These are phyloP conservation scores for Pyrocephalus nanus DNA, from an alignment of 2,797 vertebrate species.

Conservation along the genomic window DNA sequence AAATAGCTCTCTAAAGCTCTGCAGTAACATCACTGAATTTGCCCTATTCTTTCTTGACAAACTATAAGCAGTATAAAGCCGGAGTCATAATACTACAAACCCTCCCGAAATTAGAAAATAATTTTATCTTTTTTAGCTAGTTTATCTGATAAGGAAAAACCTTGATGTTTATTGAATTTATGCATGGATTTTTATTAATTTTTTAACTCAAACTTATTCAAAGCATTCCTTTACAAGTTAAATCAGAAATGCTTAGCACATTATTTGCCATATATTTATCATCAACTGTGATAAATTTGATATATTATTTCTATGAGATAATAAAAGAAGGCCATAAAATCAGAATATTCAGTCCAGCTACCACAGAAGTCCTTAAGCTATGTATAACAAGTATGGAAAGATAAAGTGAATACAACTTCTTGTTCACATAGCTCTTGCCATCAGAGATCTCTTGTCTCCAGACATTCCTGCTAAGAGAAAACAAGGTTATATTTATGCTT, in stretches of 20 bases:
- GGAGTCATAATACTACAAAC: background rate
- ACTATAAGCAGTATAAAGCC: background rate
- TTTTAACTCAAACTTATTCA: background rate
- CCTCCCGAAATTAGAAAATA: background rate
- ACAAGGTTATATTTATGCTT: background rate
- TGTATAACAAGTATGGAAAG: background rate
- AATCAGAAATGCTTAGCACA: background rate
- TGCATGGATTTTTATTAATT: background rate
- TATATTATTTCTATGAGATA: background rate
- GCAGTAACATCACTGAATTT: background rate
- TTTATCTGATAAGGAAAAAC: background rate
- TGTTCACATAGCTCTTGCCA: background rate
- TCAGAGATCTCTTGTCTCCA: background rate
- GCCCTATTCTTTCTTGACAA: background rate
- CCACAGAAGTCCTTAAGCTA: background rate
- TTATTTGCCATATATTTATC: background rate
- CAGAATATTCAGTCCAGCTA: background rate
- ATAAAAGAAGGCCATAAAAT: background rate
- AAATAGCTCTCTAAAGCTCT: background rate
- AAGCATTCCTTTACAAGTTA: background rate
- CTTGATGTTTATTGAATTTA: background rate
- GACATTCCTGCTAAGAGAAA: background rate
- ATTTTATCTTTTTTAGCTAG: too few relatives aligned
- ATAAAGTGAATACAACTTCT: background rate
- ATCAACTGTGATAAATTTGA: background rate